A percentile compares a stretch with the other conserved stretches of the same genome.
These are phyloP conservation scores for Alouatta palliata DNA, from an alignment of 2,113 vertebrate genomes.

Conservation along the genomic window DNA sequence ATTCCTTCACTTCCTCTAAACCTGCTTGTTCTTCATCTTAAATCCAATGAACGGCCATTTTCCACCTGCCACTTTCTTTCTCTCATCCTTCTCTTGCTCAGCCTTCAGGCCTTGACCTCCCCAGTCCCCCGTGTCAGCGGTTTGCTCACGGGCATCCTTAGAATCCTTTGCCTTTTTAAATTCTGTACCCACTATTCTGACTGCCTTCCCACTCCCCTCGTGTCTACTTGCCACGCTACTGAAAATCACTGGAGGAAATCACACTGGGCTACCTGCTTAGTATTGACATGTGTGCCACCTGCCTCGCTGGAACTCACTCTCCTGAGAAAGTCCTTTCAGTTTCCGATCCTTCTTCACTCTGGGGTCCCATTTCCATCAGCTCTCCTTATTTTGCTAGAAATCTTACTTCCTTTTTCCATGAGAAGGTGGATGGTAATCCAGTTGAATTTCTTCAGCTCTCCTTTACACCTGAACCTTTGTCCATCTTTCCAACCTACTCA, in stretches of 20 bases:
- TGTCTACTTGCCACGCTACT: background rate
- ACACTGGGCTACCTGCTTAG: background rate
- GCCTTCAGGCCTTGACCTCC: background rate
- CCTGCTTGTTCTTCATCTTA: background rate
- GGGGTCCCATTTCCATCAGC: background rate
- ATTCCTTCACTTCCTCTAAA: background rate
- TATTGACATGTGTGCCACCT: background rate
- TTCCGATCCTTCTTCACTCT: background rate
- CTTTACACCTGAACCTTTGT: background rate
- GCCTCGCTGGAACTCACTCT: background rate
- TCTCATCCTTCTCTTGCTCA: background rate
- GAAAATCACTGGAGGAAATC: background rate
- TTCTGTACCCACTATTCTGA: background rate
- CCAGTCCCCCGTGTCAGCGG: background rate
- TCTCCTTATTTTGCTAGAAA: background rate
- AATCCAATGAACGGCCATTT: background rate
- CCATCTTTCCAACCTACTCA: background rate
- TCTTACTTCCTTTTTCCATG: background rate
- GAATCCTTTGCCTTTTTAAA: background rate
- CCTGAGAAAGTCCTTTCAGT: background rate
- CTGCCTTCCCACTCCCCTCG: accelerated
- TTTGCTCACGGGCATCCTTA: background rate
- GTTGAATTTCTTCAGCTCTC: background rate
- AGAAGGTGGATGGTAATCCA: background rate
- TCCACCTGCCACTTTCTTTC: background rate